Base-by-base conservation (phyloP, 2,888 invertebrate genomes). In the Limnephilus auricula region DNA sequence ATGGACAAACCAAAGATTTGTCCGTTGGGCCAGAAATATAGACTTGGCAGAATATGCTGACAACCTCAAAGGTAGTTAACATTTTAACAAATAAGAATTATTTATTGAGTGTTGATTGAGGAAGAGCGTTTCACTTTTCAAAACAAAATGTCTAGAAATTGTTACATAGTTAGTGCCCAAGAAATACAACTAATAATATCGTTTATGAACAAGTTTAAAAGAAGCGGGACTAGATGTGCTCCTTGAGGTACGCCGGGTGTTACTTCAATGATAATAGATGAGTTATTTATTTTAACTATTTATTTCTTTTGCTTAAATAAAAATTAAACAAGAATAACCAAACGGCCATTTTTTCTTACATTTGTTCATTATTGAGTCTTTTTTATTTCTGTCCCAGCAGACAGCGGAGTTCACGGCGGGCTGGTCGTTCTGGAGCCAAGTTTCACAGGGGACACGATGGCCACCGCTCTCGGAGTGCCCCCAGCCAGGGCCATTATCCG, bases 391-490 rank as follows among this genome's bases (percentile, higher is more conserved):
- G 65, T 65, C 25, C 82, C 94, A 94, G 93, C 95, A 98, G 99
- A 99, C 95, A 99, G 98, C 94, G 99, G 99, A 93, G 98, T 99
- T 13, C 99, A 99, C 94, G 99, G 99, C 92, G 99, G 99, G 18
- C 95, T 99, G 93, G 98, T 99, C 90, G 99, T 99, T 30, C 95
- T 99, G 94, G 99, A 99, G 94, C 98, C 99, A 30, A 98, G 98
- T 25, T 99, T 99, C 95, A 98, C 98, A 91, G 98, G 99, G 50
- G 99, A 99, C 95, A 98, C 99, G 84, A 98, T 99, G 97, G 99
- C 99, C 87, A 98, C 98, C 13, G 98, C 99, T 0, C 96, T 99
- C 93, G 99, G 98, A 90, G 99, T 99, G 94, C 99, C 99, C 83
- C 98, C 98, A 30, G 98, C 98, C 78, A 99, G 99, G 95, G 98